A percentile compares a stretch with the other conserved stretches of the same genome.
Conservation (phyloP, 37 sponge, comb jelly and placozoan genomes). For the Lycopodina hypogea region DNA sequence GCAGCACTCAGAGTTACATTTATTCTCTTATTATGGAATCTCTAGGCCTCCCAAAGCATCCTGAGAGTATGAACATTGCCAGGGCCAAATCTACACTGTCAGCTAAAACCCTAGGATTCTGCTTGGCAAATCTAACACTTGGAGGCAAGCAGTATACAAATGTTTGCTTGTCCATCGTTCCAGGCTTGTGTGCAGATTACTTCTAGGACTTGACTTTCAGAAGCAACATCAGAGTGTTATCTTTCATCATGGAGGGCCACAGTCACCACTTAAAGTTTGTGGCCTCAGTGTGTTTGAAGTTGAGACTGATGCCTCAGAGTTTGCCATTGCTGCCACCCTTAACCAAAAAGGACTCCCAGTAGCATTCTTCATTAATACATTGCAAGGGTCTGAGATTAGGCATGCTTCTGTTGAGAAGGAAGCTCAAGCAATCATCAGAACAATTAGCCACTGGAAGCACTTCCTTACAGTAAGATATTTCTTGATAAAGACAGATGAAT, state of each 20-base stretch:
- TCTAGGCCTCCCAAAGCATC: too few relatives aligned
- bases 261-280: conserved; percentile 11
- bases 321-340: conserved; percentile 20
- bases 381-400: not conserved
- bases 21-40: not conserved
- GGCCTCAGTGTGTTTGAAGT: conserved; percentile 8
- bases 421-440: not conserved
- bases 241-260: conserved; percentile 5
- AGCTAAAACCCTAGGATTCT: not conserved
- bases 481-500: conserved; percentile 4
- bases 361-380: conserved; percentile 10
- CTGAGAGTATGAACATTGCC: too few relatives aligned
- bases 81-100: too few relatives aligned
- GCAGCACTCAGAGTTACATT: not conserved
- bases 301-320: conserved; percentile 16
- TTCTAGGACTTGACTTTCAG: conserved; percentile 21
- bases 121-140: not conserved
- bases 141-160: too few relatives aligned
- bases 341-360: conserved; percentile 15
- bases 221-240: conserved; percentile 10
- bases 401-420: conserved; percentile 22
- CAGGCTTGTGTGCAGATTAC: conserved; percentile 10
- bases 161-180: conserved; percentile 5
- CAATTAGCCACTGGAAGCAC: conserved; percentile 20
- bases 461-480: conserved; percentile 11